phyloP scores from a whole-genome alignment of 2,888 invertebrate genomes.

The Pseudeuparius sepicola region DNA sequence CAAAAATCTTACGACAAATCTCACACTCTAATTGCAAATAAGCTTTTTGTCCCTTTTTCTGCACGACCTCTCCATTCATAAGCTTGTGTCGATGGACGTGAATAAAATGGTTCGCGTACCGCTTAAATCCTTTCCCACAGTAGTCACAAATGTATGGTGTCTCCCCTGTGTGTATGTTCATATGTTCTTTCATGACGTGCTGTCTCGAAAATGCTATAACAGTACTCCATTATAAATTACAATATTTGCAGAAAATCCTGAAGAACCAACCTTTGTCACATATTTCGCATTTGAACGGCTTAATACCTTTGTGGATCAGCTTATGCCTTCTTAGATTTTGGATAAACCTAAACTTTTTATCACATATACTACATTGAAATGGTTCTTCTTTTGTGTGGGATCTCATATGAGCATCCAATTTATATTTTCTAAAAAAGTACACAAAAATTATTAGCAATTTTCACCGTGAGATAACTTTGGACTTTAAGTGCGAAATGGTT shows the following conservation, averaged over 20 bases:
- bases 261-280: slow-evolving; percentile 25
- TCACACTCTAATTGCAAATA: slow-evolving; percentile 18
- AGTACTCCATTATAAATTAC: slow-evolving; percentile 1
- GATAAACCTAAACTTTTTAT: slow-evolving; percentile 26
- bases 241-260: background rate
- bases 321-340: slow-evolving; percentile 19
- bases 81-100: slow-evolving; percentile 8
- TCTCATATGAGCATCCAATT: slow-evolving; percentile 29
- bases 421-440: too few species aligned
- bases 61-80: slow-evolving; percentile 1
- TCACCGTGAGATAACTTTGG: too few species aligned
- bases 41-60: slow-evolving; percentile 11
- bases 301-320: slow-evolving; percentile 23
- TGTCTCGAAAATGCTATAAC: background rate
- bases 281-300: slow-evolving; percentile 26
- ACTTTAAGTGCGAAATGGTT: too few species aligned
- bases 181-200: slow-evolving; percentile 5
- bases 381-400: slow-evolving; percentile 35
- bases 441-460: too few species aligned
- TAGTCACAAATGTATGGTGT: slow-evolving; percentile 7
- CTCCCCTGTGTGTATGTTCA: slow-evolving; percentile 5
- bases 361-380: slow-evolving; percentile 35
- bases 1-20: slow-evolving; percentile 20
- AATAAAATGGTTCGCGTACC: slow-evolving; percentile 8
- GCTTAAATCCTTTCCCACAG: slow-evolving; percentile 8